Evolutionary conservation across 2,113 vertebrate species (phyloP), one percentile per base, ranked within the genome.

Genomic region (Mustela nigripes): DNA sequence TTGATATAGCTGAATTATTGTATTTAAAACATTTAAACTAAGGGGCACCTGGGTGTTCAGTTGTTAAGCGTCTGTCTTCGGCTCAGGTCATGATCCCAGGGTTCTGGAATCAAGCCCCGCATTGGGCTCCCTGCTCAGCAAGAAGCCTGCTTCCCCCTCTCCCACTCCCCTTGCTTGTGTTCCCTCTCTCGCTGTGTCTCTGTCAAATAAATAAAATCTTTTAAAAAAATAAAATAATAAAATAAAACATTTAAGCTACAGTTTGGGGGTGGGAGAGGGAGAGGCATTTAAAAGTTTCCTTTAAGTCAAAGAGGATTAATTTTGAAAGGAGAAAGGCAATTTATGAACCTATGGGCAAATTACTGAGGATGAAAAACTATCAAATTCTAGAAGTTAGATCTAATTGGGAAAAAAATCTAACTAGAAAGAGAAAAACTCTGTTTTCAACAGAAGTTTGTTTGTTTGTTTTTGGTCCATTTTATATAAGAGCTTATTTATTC

Each of bases 401-500:
- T 82, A 94, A 87, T 36, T 69, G 50, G 15, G 74, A 91, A 93
- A 93, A 97, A 86, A 82, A 28, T 22, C 22, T 56, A 91, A 83
- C 33, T 81, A 88, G 39, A 95, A 94, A 94, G 33, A 82, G 90
- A 87, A 97, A 93, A 83, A 89, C 73, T 74, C 56, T 96, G 33
- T 19, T 94, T 97, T 97, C 76, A 96, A 82, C 42, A 60, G 76
- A 53, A 82, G 18, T 10, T 60, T 48, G 42, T 42, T 42, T 42
- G 42, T 42, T 45, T 21, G 36, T 11, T 62, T 60, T 60, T 60
- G 21, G 71, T 71, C 22, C 65, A 74, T 86, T 95, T 97, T 95
- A 94, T 96, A 42, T 87, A 96, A 92, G 62, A 96, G 36, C 42
- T 79, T 90, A 93, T 93, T 95, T 95, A 93, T 78, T 94, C 36